A percentile compares a stretch with the other conserved stretches of the same genome.
Evolutionary conservation across 2,888 invertebrate genomes (phyloP).

Genomic region (Abscondita cerata): DNA sequence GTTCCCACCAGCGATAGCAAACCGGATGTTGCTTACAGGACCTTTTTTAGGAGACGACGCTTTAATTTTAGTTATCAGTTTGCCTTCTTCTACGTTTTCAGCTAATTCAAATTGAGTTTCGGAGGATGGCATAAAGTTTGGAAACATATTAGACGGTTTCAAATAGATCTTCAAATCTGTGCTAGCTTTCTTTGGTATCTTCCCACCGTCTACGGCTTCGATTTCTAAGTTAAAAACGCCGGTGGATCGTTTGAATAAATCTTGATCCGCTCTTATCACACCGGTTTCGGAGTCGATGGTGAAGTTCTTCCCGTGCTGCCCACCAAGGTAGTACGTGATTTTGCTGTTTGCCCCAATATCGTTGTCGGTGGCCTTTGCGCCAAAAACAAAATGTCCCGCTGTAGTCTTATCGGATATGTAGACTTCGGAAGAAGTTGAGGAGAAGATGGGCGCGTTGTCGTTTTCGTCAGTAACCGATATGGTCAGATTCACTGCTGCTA

Average conservation of each 20-base stretch:
- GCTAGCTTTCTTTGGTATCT: slow-evolving; percentile 70
- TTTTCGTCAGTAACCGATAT: slow-evolving; percentile 82
- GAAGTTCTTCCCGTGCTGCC: slow-evolving; percentile 80
- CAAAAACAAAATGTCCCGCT: slow-evolving; percentile 87
- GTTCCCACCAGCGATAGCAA: slow-evolving; percentile 93
- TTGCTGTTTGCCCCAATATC: slow-evolving; percentile 84
- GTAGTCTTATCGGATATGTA: slow-evolving; percentile 83
- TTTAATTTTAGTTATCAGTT: slow-evolving; percentile 76
- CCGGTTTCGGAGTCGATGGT: slow-evolving; percentile 81
- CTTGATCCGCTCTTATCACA: slow-evolving; percentile 80
- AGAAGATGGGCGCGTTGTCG: slow-evolving; percentile 84
- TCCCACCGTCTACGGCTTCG: slow-evolving; percentile 83
- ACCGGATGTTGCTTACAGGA: slow-evolving; percentile 72
- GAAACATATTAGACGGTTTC: slow-evolving; percentile 80
- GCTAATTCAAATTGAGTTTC: slow-evolving; percentile 78
- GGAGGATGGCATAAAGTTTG: slow-evolving; percentile 75
- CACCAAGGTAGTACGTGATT: slow-evolving; percentile 79
- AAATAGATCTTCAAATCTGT: slow-evolving; percentile 80
- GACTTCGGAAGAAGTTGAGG: slow-evolving; percentile 76
- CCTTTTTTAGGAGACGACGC: slow-evolving; percentile 84
- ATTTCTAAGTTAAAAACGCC: slow-evolving; percentile 75
- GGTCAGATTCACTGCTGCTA: slow-evolving; percentile 83
- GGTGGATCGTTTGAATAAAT: slow-evolving; percentile 66
- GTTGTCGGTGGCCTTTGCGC: slow-evolving; percentile 84
- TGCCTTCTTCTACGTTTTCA: slow-evolving; percentile 81